Percentiles rank a stretch among this genome's conserved stretches.
phyloP scores from a whole-genome alignment of 2,888 invertebrate species.

The Orgyia antiqua region DNA sequence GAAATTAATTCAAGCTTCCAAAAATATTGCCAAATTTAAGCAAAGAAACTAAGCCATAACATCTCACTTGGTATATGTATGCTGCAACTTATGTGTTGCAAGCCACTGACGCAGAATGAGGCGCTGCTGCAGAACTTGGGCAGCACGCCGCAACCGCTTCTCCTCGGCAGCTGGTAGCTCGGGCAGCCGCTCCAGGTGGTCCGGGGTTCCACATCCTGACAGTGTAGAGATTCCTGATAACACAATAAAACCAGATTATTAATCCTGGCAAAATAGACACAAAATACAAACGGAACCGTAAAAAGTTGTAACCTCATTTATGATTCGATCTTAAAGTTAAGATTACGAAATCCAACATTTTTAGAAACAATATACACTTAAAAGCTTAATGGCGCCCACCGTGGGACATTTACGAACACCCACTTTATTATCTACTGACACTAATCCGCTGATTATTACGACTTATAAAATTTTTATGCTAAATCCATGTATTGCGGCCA shows the following conservation, averaged over 20 bases:
- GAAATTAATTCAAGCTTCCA: too few species aligned
- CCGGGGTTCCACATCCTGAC: slow-evolving; percentile 88
- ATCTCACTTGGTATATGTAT: slow-evolving; percentile 82
- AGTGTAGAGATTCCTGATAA: slow-evolving; percentile 87
- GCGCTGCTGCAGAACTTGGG: slow-evolving; percentile 88
- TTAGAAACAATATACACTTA: slow-evolving; percentile 11
- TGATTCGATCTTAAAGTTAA: too few species aligned
- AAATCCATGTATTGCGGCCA: slow-evolving; percentile 26
- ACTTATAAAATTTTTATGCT: slow-evolving; percentile 26
- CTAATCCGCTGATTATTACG: slow-evolving; percentile 18
- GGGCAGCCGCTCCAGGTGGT: slow-evolving; percentile 84
- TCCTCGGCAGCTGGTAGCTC: slow-evolving; percentile 91
- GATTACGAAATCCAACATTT: too few species aligned
- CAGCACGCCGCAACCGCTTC: slow-evolving; percentile 88
- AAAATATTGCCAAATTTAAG: too few species aligned
- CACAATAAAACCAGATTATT: slow-evolving; percentile 3
- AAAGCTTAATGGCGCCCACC: slow-evolving; percentile 19
- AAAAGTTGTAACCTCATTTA: too few species aligned
- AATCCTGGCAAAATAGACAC: too few species aligned
- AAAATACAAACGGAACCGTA: too few species aligned
- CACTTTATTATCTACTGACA: slow-evolving; percentile 10
- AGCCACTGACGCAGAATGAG: slow-evolving; percentile 92
- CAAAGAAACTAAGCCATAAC: too few species aligned
- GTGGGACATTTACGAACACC: slow-evolving; percentile 10
- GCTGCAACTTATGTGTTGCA: slow-evolving; percentile 83